Percentiles rank a stretch among this genome's conserved stretches.
These are phyloP conservation scores for Norana najaformis DNA, from an alignment of 2,888 invertebrate genomes.

Conservation along the genomic window DNA sequence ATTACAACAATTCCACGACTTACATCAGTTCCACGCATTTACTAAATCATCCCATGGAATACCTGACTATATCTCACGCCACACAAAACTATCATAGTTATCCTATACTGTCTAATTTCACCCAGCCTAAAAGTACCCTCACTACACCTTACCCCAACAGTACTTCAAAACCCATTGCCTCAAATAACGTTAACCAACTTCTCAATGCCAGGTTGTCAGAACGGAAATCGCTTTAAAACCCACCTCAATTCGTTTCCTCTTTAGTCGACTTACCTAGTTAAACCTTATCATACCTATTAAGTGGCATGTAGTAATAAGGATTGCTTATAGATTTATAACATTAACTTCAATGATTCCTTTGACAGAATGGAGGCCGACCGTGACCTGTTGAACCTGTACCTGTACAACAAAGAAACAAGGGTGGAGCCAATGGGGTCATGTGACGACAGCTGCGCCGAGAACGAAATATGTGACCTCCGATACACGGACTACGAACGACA, in stretches of 20 bases:
- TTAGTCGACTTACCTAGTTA: background rate
- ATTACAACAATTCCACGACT: background rate
- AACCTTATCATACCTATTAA: background rate
- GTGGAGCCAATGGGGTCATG: background rate
- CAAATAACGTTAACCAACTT: too few species aligned
- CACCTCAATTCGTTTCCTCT: too few species aligned
- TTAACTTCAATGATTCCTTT: background rate
- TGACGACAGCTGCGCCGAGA: background rate
- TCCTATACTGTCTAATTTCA: too few species aligned
- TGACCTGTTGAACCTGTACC: slow-evolving; percentile 18
- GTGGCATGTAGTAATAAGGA: background rate
- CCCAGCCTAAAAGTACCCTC: too few species aligned
- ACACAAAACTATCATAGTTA: too few species aligned
- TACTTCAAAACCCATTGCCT: too few species aligned
- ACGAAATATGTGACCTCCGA: background rate
- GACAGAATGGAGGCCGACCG: background rate
- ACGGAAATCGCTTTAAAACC: too few species aligned
- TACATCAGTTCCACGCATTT: background rate
- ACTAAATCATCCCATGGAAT: background rate
- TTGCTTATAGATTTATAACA: background rate
- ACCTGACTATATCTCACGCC: too few species aligned
- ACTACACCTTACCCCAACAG: too few species aligned
- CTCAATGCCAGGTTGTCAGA: too few species aligned
- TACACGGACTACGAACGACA: background rate
- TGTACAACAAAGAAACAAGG: slow-evolving; percentile 15